Percentiles rank a stretch among this genome's conserved stretches.
phyloP scores from a whole-genome alignment of 2,888 invertebrate genomes.

The Coenonympha glycerion region DNA sequence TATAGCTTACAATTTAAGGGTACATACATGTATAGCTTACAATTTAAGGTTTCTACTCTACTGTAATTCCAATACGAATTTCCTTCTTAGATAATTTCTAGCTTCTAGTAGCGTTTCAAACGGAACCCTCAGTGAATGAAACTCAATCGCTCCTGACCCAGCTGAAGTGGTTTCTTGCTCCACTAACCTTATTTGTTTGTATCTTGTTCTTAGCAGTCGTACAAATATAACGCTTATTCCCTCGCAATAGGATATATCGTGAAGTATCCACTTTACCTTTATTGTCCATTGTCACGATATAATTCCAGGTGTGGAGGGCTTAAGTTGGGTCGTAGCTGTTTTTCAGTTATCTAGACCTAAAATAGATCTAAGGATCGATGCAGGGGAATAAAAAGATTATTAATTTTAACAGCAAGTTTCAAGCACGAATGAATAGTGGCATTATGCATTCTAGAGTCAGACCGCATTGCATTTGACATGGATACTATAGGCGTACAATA shows the following conservation, averaged over 20 bases:
- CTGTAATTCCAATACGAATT: too few relatives aligned
- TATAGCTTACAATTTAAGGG: too few relatives aligned
- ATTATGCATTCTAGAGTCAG: too few relatives aligned
- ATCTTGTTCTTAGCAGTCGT: constrained; percentile 32
- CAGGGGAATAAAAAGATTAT: not conserved
- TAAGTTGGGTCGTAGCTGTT: constrained; percentile 42
- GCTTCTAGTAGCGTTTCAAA: too few relatives aligned
- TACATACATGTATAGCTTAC: too few relatives aligned
- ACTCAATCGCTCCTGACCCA: constrained; percentile 25
- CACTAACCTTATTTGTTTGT: constrained; percentile 55
- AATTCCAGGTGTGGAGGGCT: constrained; percentile 68
- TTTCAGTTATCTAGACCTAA: constrained; percentile 37
- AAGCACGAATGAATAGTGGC: too few relatives aligned
- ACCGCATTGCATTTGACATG: too few relatives aligned
- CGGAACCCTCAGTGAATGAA: not conserved
- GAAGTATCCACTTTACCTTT: constrained; percentile 40
- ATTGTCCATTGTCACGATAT: constrained; percentile 66
- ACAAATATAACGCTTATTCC: constrained; percentile 9
- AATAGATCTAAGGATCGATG: not conserved
- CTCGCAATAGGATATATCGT: not conserved
- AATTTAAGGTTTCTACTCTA: too few relatives aligned
- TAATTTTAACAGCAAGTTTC: too few relatives aligned
- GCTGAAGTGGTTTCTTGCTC: constrained; percentile 61
- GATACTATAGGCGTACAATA: too few relatives aligned
- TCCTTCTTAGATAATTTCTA: too few relatives aligned